Evolutionary conservation across 2,888 invertebrate species (phyloP).

Genomic region (Clusia tigrina): DNA sequence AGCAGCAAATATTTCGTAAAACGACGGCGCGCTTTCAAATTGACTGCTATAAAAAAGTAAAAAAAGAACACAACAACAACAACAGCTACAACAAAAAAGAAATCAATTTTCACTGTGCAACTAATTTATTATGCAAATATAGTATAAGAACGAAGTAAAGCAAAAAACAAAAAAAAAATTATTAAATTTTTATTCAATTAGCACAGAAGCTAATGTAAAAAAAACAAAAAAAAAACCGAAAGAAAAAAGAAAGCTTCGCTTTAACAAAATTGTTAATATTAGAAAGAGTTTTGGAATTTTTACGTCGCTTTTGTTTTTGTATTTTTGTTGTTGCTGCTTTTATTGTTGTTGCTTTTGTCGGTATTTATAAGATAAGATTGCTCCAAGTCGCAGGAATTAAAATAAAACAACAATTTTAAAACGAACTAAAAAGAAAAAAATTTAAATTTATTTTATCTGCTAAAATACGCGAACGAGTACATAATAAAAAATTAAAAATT

Average conservation of each 20-base stretch:
- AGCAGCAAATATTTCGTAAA: background rate
- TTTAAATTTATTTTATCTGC: too few species aligned
- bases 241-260: background rate
- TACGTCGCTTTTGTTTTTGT: background rate
- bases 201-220: background rate
- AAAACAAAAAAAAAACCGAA: background rate
- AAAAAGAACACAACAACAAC: background rate
- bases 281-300: conserved; percentile 4
- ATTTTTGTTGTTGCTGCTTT: background rate
- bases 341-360: background rate
- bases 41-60: background rate
- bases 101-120: conserved; percentile 31
- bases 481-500: too few species aligned
- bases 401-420: too few species aligned
- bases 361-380: too few species aligned
- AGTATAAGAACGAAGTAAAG: too few species aligned
- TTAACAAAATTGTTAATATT: background rate
- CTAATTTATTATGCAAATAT: conserved; percentile 41
- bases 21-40: background rate
- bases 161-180: background rate
- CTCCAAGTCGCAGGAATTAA: too few species aligned
- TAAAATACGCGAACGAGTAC: too few species aligned
- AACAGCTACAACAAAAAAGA: conserved; percentile 18
- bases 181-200: conserved; percentile 1
- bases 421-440: too few species aligned